These are phyloP conservation scores for Sciurus carolinensis DNA, from an alignment of 2,797 vertebrate species.

Conservation along the genomic window DNA sequence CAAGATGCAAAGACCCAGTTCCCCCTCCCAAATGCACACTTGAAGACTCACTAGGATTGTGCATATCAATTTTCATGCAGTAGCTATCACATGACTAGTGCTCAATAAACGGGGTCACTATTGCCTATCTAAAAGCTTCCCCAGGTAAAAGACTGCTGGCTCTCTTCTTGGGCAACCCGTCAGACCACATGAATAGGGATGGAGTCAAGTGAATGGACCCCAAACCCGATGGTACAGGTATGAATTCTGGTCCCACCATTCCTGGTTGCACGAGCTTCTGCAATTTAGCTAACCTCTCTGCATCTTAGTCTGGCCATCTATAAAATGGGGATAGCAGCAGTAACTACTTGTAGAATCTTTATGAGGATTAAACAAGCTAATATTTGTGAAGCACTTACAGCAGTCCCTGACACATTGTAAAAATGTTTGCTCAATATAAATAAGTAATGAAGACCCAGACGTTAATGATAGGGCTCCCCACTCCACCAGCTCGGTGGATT, in stretches of 20 bases:
- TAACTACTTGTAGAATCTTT: background rate
- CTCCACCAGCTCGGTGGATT: background rate
- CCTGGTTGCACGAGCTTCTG: background rate
- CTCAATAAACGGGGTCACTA: background rate
- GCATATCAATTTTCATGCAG: background rate
- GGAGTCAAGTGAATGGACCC: background rate
- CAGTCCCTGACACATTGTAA: background rate
- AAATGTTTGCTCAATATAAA: conserved; percentile 64
- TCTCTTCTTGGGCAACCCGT: background rate
- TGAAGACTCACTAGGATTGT: background rate
- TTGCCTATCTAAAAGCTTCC: background rate
- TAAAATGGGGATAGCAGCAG: background rate
- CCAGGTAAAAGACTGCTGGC: background rate
- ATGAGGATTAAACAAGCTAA: conserved; percentile 31
- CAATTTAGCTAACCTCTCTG: background rate
- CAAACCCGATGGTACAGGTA: background rate
- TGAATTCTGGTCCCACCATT: background rate
- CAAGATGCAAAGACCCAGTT: background rate
- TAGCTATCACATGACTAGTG: background rate
- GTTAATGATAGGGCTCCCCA: background rate
- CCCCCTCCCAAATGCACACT: background rate
- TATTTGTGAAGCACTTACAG: conserved; percentile 57
- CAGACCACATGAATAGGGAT: background rate
- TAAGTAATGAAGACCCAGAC: conserved; percentile 56
- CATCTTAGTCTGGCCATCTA: background rate